Evolutionary conservation across 2,797 vertebrate species (phyloP).

Genomic region (Intellagama lesueurii): DNA sequence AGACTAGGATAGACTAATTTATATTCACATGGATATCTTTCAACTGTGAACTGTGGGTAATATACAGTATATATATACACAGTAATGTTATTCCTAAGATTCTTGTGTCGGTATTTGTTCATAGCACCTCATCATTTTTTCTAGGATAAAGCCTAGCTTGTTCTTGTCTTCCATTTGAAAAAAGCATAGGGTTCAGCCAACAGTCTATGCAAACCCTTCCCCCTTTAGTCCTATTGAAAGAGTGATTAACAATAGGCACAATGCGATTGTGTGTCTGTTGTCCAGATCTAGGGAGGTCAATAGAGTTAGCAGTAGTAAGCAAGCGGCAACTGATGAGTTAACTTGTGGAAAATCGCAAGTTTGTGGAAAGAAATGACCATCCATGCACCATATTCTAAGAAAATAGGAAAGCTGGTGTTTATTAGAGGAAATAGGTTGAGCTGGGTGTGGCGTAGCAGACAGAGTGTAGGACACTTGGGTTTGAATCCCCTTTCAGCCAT

Average conservation of each 20-base stretch:
- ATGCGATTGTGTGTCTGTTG: slow-evolving; percentile 65
- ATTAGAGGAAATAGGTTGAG: neutral
- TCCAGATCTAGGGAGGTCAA: slow-evolving; percentile 40
- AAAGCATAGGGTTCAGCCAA: slow-evolving; percentile 38
- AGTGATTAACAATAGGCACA: slow-evolving; percentile 64
- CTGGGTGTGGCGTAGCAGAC: too few relatives aligned
- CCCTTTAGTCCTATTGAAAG: slow-evolving; percentile 31
- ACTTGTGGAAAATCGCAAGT: too few relatives aligned
- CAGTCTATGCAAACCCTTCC: neutral
- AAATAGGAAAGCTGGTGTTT: neutral
- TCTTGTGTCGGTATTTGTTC: neutral
- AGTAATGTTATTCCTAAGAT: neutral
- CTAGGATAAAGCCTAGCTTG: slow-evolving; percentile 44
- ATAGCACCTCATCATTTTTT: slow-evolving; percentile 26
- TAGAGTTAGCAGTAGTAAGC: neutral
- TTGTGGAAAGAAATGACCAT: too few relatives aligned
- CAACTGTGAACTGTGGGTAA: neutral
- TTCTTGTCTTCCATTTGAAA: slow-evolving; percentile 25
- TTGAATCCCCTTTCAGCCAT: too few relatives aligned
- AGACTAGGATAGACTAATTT: neutral
- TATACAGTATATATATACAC: neutral
- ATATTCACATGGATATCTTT: neutral
- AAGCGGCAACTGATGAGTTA: too few relatives aligned
- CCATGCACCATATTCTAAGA: neutral
- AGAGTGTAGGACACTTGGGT: too few relatives aligned